phyloP scores from a whole-genome alignment of 2,113 vertebrate species.

The Petroica traversi region DNA sequence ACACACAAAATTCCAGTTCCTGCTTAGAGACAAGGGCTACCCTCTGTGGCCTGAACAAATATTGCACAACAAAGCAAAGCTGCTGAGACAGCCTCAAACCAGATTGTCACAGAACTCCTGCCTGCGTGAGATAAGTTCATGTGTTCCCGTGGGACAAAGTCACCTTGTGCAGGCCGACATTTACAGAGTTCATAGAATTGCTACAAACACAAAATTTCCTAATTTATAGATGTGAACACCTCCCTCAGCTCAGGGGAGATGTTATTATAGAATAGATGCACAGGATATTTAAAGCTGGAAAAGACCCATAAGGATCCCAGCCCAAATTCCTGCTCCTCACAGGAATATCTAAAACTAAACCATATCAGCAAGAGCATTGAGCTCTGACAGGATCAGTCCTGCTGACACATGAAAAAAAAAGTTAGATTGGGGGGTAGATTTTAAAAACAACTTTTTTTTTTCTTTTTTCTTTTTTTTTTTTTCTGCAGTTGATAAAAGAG shows the following conservation, averaged over 20 bases:
- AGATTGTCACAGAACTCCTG: background rate
- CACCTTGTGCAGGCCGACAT: background rate
- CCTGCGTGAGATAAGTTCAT: accelerated
- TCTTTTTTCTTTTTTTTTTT: too few relatives aligned
- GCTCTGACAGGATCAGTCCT: background rate
- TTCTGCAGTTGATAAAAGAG: background rate
- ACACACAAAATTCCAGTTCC: background rate
- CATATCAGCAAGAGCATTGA: background rate
- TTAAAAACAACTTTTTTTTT: background rate
- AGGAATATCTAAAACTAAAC: background rate
- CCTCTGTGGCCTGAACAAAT: background rate
- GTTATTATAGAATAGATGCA: accelerated
- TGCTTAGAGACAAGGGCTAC: background rate
- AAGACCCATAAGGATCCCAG: background rate
- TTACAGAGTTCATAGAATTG: background rate
- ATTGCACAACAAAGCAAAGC: background rate
- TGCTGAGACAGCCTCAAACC: background rate
- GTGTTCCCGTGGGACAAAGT: background rate
- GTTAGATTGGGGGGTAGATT: background rate
- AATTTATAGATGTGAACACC: background rate
- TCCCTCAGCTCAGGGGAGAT: background rate
- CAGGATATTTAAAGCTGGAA: background rate
- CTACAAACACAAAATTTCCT: too few relatives aligned
- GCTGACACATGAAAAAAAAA: background rate
- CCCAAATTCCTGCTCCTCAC: background rate